Evolutionary conservation across 2,888 invertebrate genomes (phyloP).

Genomic region (Carpatolechia fugitivella): DNA sequence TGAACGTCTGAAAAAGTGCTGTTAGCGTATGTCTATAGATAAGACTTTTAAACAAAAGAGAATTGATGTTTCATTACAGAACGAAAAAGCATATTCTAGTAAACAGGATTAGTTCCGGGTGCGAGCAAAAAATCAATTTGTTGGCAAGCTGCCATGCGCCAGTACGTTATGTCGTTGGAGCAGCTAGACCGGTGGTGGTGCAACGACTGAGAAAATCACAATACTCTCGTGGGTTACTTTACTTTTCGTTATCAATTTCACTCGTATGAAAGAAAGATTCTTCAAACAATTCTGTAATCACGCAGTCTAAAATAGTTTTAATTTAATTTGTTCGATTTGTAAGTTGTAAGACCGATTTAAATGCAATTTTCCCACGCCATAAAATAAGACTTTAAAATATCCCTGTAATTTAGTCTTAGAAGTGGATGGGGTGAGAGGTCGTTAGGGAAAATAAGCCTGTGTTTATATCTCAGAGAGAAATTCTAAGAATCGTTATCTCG

Average conservation of each 20-base stretch:
- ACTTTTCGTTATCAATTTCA: no score
- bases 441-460: slow-evolving; percentile 36
- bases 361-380: neutral
- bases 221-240: no score
- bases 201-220: neutral
- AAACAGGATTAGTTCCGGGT: slow-evolving; percentile 39
- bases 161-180: neutral
- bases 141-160: slow-evolving; percentile 44
- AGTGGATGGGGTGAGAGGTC: slow-evolving; percentile 28
- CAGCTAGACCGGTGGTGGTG: neutral
- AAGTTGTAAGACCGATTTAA: neutral
- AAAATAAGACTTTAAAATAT: slow-evolving; percentile 7
- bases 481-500: slow-evolving; percentile 40
- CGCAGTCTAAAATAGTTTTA: no score
- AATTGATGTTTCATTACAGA: slow-evolving; percentile 29
- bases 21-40: neutral
- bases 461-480: slow-evolving; percentile 38
- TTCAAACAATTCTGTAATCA: no score
- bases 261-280: no score
- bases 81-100: slow-evolving; percentile 30
- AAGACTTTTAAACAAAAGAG: slow-evolving; percentile 12
- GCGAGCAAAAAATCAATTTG: slow-evolving; percentile 52
- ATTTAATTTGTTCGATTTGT: no score
- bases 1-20: neutral
- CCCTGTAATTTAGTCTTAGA: slow-evolving; percentile 9